phyloP scores from a whole-genome alignment of 2,888 invertebrate genomes.

The Stegana nigrithorax region DNA sequence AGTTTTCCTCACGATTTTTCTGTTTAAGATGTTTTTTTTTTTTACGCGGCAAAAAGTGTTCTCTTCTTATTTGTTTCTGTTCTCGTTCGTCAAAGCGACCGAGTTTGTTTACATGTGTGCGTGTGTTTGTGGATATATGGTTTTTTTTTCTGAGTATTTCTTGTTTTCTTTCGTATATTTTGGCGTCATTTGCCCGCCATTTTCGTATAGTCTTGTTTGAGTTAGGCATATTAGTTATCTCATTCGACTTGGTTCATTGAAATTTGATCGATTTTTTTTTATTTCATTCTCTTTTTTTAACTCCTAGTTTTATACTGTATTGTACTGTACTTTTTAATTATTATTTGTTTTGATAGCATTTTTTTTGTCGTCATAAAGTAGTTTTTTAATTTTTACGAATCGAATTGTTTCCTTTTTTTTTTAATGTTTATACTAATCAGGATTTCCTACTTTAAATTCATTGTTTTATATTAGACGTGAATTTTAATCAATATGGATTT shows the following conservation, averaged over 20 bases:
- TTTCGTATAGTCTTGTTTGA: slow-evolving; percentile 34
- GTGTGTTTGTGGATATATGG: slow-evolving; percentile 25
- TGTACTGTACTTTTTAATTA: no score
- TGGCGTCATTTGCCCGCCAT: slow-evolving; percentile 57
- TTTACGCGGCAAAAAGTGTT: slow-evolving; percentile 11
- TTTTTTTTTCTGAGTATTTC: slow-evolving; percentile 19
- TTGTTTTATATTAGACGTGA: no score
- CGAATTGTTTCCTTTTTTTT: no score
- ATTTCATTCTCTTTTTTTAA: slow-evolving; percentile 1
- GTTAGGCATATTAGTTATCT: slow-evolving; percentile 5
- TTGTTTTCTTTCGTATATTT: slow-evolving; percentile 21
- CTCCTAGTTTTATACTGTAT: no score
- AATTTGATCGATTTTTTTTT: slow-evolving; percentile 26
- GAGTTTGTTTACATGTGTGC: slow-evolving; percentile 32
- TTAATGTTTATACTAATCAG: no score
- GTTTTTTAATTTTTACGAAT: no score
- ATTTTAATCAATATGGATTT: no score
- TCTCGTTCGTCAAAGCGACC: slow-evolving; percentile 10
- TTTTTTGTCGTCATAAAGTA: no score
- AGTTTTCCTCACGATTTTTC: neutral
- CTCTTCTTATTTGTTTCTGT: neutral
- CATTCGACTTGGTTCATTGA: neutral
- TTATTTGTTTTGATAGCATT: no score
- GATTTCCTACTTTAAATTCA: no score
- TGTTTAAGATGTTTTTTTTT: slow-evolving; percentile 29